A percentile compares a stretch with the other conserved stretches of the same genome.
Conservation (phyloP, 2,113 vertebrate genomes). For the Lethenteron reissneri region DNA sequence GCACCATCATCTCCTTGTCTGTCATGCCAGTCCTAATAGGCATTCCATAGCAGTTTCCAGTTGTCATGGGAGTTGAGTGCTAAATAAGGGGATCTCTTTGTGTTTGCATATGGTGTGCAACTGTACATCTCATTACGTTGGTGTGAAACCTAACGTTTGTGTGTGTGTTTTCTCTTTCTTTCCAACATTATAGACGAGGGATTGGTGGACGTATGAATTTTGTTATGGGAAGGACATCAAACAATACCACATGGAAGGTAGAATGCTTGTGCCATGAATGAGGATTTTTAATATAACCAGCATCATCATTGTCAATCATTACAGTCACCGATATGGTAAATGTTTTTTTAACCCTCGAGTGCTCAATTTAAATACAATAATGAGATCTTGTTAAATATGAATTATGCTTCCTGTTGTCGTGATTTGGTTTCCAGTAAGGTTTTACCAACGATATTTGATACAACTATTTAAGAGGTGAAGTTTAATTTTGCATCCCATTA, state of each 20-base stretch:
- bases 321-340: too few relatives aligned
- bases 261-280: constrained; percentile 2
- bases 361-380: too few relatives aligned
- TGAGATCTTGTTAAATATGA: too few relatives aligned
- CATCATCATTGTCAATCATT: too few relatives aligned
- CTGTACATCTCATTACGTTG: neutral
- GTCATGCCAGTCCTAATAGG: too few relatives aligned
- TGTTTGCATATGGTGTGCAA: neutral
- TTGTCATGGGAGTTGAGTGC: neutral
- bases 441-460: neutral
- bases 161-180: constrained; percentile 7
- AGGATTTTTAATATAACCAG: too few relatives aligned
- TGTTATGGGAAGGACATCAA: constrained; percentile 62
- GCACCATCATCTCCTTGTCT: too few relatives aligned
- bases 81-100: neutral
- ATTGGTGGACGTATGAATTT: constrained; percentile 93
- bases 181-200: constrained; percentile 48
- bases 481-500: neutral
- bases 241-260: constrained; percentile 79
- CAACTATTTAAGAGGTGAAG: neutral
- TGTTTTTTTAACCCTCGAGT: too few relatives aligned
- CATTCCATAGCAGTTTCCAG: too few relatives aligned
- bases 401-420: too few relatives aligned
- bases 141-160: neutral
- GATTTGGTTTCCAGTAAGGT: too few relatives aligned